phyloP scores from a whole-genome alignment of 1,140 invertebrate species.

The Drosophila parabipectinata region DNA sequence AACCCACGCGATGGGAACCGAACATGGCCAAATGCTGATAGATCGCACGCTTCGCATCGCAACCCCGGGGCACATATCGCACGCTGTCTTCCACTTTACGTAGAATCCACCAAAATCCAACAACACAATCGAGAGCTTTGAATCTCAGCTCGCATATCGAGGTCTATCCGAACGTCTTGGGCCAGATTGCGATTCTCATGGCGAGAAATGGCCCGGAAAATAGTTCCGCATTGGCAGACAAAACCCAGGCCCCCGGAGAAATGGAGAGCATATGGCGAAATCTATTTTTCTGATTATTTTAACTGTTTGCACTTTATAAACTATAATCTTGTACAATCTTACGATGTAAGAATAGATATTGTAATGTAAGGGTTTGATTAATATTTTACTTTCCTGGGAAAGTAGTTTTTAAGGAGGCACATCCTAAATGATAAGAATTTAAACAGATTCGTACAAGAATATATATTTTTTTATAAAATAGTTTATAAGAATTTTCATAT shows the following conservation, averaged over 20 bases:
- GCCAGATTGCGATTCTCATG: slow-evolving; percentile 40
- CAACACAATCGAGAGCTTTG: slow-evolving; percentile 31
- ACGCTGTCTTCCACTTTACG: slow-evolving; percentile 54
- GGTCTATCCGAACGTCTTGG: slow-evolving; percentile 47
- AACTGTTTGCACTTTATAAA: too few species aligned
- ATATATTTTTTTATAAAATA: too few species aligned
- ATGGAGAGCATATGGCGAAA: not conserved
- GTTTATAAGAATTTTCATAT: too few species aligned
- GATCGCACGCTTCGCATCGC: slow-evolving; percentile 63
- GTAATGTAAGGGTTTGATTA: too few species aligned
- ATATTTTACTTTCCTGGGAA: too few species aligned
- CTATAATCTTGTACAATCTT: too few species aligned
- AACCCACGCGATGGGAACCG: slow-evolving; percentile 55
- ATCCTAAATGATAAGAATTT: too few species aligned
- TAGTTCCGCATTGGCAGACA: slow-evolving; percentile 25
- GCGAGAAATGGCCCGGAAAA: slow-evolving; percentile 27
- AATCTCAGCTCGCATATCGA: slow-evolving; percentile 62
- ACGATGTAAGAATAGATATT: too few species aligned
- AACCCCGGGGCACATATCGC: slow-evolving; percentile 56
- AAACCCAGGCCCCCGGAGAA: not conserved
- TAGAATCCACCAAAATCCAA: slow-evolving; percentile 59
- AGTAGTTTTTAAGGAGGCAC: too few species aligned
- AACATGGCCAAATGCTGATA: slow-evolving; percentile 75
- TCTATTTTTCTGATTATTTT: too few species aligned
- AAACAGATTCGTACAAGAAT: too few species aligned